A percentile compares a stretch with the other conserved stretches of the same genome.
These are phyloP conservation scores for Bimastos eiseni DNA, from an alignment of 2,888 invertebrate genomes.

Conservation along the genomic window DNA sequence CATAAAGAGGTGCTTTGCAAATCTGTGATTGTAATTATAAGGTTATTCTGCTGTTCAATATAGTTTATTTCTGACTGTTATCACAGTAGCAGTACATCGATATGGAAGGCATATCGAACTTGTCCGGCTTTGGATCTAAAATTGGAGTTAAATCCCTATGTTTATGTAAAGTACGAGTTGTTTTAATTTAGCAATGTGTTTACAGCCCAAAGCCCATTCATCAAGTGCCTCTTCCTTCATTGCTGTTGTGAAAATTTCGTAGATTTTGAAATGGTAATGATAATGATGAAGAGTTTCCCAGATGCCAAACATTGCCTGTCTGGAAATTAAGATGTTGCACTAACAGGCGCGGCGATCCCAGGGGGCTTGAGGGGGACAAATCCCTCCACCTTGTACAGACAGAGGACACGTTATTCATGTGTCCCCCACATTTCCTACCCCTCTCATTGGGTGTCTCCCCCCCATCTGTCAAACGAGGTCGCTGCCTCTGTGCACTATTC, in stretches of 20 bases:
- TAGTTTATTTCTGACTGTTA: not conserved
- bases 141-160: too few relatives aligned
- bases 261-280: not conserved
- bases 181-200: not conserved
- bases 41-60: not conserved
- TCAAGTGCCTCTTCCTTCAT: not conserved
- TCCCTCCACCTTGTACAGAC: too few relatives aligned
- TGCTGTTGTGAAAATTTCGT: not conserved
- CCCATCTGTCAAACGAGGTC: too few relatives aligned
- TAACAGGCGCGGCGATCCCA: too few relatives aligned
- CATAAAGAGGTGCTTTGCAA: not conserved
- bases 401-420: too few relatives aligned
- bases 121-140: too few relatives aligned
- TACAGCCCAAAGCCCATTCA: not conserved
- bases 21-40: not conserved
- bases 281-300: not conserved
- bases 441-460: too few relatives aligned
- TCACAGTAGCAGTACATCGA: too few relatives aligned
- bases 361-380: too few relatives aligned
- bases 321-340: not conserved
- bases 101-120: too few relatives aligned
- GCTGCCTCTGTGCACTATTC: too few relatives aligned
- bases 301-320: not conserved
- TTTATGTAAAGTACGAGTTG: not conserved
- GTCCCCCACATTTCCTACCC: too few relatives aligned